Evolutionary conservation across 1,140 invertebrate species (phyloP), one percentile per base, ranked within the genome.

Genomic region (Neodiprion virginianus): DNA sequence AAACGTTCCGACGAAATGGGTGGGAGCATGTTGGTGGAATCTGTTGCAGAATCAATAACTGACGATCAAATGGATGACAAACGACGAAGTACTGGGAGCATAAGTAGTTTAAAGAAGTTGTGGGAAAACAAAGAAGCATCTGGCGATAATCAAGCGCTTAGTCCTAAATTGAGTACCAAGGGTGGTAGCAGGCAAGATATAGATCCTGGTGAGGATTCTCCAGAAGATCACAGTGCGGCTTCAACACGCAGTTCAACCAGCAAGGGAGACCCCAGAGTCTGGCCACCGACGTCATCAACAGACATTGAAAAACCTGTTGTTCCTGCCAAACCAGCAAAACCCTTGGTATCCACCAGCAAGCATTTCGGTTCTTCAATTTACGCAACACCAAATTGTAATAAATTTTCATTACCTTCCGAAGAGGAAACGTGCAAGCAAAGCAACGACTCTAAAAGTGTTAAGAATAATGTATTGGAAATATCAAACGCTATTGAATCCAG

Each of bases 51-150:
- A n/a, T 74, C 68, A 8, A 70, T 72, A 8, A 70, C 75, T 74
- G 89, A 89, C 3, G 93, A 94, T n/a, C 93, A 94, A 74, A 89
- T 88, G 4, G 94, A 96, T 74, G 95, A 96, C 81, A 97, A 97
- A 84, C 89, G 96, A n/a, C 93, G 95, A 70, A 97, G 96, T 84
- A 97, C 96, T 49, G 96, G 96, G 71, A 97, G 96, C 87, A 97
- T 98, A 82, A 96, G 93, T 84, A 97, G 95, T 84, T 89, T 98
- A 77, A 97, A 97, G 83, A 96, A 96, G 86, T 87, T 98, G 40
- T 98, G 96, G 96, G 96, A 97, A 88, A 92, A 93, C 65, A 94
- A 92, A 82, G 92, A 93, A 81, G 87, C 87, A 3, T 74, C 83
- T 71, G 83, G 79, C 71, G 85, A 85, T 49, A 85, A 86, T 80